Base-by-base conservation (phyloP, 2,888 invertebrate genomes). In the Crematogaster levior region DNA sequence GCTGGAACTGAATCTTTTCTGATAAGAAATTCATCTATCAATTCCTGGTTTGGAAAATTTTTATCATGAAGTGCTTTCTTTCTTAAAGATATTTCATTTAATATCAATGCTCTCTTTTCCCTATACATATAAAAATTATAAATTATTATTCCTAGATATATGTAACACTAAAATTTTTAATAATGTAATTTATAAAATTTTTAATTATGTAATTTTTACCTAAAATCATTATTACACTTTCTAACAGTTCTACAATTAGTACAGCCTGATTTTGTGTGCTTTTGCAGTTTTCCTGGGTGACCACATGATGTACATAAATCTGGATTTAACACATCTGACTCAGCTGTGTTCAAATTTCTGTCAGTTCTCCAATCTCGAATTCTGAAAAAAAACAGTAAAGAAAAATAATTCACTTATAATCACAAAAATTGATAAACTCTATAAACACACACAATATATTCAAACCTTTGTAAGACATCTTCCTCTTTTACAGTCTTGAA, bases 21-120 rank as follows among this genome's bases (percentile, higher is more conserved):
- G 56, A 95, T 93, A 63, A 97, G 94, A 94, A 97, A 98, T 94
- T 98, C 98, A 70, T 96, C 95, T 92, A 98, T 96, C 37, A 98
- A 95, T 89, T 96, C 96, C 89, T 97, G 96, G 87, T 96, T 96
- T 5, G 98, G 98, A 94, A 98, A 98, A 72, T 95, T 93, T 1
- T 95, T 94, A 83, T 96, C 95, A 1, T 95, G 92, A 40, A 98
- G 91, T 0, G 97, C 97, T 91, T 97, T 97, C 68, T 95, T 96
- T 15, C 97, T 95, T 53, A 98, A 95, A 12, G 95, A 94, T 74
- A 97, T 91, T 94, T 98, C 98, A 51, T 96, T 96, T 94, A 97
- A 96, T 1, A 97, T 95, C 70, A 96, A 95, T 21, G 96, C 93
- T 73, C 96, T 95, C 93, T 96, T 95, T 85, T 96, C 96, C 93